Percentiles rank a stretch among this genome's conserved stretches.
These are phyloP conservation scores for Pelodiscus sinensis DNA, from an alignment of 2,113 vertebrate genomes.

Conservation along the genomic window DNA sequence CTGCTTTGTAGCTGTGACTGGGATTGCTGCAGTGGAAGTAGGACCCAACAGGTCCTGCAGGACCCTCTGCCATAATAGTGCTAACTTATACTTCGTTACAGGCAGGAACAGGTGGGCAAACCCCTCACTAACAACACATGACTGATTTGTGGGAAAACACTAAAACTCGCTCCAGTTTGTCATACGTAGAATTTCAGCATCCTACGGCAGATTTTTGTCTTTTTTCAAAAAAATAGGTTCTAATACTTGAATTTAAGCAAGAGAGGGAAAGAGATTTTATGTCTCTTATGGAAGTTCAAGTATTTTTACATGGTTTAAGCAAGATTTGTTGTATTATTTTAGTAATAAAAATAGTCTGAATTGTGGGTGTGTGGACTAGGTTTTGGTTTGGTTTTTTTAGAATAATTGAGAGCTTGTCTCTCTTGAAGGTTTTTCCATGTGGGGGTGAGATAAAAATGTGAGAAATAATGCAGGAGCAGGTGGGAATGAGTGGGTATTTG, in stretches of 20 bases:
- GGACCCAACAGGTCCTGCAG: not conserved
- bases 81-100: not conserved
- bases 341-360: not conserved
- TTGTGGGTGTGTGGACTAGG: not conserved
- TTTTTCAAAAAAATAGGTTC: not conserved
- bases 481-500: not conserved
- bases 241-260: not conserved
- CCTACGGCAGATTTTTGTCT: no score
- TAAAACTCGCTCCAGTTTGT: not conserved
- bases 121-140: not conserved
- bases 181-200: no score
- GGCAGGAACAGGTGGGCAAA: no score
- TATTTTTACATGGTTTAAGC: not conserved
- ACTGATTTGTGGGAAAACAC: not conserved
- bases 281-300: not conserved
- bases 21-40: not conserved
- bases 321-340: not conserved
- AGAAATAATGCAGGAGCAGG: not conserved
- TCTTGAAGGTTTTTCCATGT: no score
- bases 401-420: no score
- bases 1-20: not conserved
- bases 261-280: not conserved
- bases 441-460: not conserved
- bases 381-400: no score
- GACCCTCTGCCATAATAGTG: not conserved